Percentiles rank a stretch among this genome's conserved stretches.
phyloP scores from a whole-genome alignment of 2,113 vertebrate genomes.

The Synchiropus splendidus region DNA sequence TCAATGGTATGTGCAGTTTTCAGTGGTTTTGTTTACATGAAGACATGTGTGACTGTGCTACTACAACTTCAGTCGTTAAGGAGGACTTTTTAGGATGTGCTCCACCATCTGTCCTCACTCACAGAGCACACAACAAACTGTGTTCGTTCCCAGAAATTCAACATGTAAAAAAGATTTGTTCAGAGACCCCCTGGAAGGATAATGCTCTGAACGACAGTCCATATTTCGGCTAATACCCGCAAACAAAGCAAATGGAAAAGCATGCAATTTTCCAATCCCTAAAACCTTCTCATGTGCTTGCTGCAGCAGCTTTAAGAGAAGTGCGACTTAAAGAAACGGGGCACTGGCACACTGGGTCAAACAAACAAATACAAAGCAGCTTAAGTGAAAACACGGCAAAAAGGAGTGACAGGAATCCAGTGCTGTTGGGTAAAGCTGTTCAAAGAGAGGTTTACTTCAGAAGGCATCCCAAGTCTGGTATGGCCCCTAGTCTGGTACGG shows the following conservation, averaged over 20 bases:
- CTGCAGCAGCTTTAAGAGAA: constrained; percentile 18
- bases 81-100: no score
- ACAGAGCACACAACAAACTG: constrained; percentile 6
- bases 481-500: no score
- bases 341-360: constrained; percentile 8
- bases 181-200: constrained; percentile 17
- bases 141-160: constrained; percentile 10
- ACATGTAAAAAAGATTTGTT: constrained; percentile 15
- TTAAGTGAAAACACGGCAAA: constrained; percentile 5
- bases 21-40: no score
- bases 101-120: no score
- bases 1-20: no score
- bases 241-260: constrained; percentile 6
- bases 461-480: no score
- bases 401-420: constrained; percentile 4
- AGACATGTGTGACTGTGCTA: no score
- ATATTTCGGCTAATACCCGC: constrained; percentile 7
- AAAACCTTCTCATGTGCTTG: constrained; percentile 20
- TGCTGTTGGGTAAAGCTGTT: constrained; percentile 13
- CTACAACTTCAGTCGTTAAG: no score
- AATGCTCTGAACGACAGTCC: constrained; percentile 23
- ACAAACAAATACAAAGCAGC: constrained; percentile 17
- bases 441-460: constrained; percentile 3
- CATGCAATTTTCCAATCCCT: constrained; percentile 2
- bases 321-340: constrained; percentile 6